Base-by-base conservation (phyloP, 2,888 invertebrate species). In the Germaria angustata region DNA sequence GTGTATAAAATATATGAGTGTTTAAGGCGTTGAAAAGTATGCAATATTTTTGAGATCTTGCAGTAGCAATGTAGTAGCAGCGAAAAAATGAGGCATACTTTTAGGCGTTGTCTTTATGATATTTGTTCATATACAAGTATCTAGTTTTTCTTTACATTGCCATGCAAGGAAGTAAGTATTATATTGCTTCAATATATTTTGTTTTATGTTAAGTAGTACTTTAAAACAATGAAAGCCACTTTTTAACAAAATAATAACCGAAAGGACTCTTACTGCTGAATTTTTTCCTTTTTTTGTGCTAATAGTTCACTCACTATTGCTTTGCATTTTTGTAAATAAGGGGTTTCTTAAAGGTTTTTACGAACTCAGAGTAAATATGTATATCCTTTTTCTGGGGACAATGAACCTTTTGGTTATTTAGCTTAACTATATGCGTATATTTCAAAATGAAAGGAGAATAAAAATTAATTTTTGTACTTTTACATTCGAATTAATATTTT, bases 21-120 rank as follows among this genome's bases (percentile, higher is more conserved):
- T 69, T 72, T 75, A 65, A 84, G 78, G 65, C 78, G 57, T 75
- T 59, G 41, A 77, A 71, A 76, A 55, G 68, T 80, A 69, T 77
- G 76, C 71, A 83, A 77, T 68, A 68, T 61, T 61, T 63, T 68
- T n/a, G 9, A 63, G 36, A 44, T 44, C 22, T 28, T 28, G 3
- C 49, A 49, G 15, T 49, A 59, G 11, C 28, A 65, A 59, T 41
- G 59, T 7, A 49, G 44, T 28, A 11, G 11, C n/a, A 39, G 34
- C 28, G 2, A 65, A 49, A 39, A 53, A 53, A 17, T 68, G 4
- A 63, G 71, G 71, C 69, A 80, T 71, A 75, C 36, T 73, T 73
- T 61, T 76, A 71, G 81, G 84, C 75, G 72, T 51, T 68, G 81
- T 34, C 63, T 78, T 73, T 20, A 61, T 46, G 55, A 41, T 72